Base-by-base conservation (phyloP, 2,888 invertebrate genomes). In the Phrixothrix hirtus region DNA sequence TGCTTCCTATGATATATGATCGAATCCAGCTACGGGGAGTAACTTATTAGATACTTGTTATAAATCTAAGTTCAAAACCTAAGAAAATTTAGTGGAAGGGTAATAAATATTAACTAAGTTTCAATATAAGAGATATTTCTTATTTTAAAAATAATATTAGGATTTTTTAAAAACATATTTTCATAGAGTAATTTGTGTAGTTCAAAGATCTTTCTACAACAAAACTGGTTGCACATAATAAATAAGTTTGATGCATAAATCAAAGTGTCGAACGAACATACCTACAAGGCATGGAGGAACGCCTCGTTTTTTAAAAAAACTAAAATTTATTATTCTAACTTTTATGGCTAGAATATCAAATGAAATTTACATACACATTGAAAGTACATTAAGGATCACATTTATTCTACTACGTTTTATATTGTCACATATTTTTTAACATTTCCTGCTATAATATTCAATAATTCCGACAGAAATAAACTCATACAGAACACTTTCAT, bases 11-110 rank as follows among this genome's bases (percentile, higher is more conserved):
- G 67, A 69, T 67, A 66, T 65, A 69, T 61, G 66, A 52, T 45
- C 59, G 49, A 50, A 59, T 59, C 55, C 54, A 61, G 58, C 61
- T 55, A 59, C 58, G 57, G 63, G 64, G 65, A 66, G 64, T 63
- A 66, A 68, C 65, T 69, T 69, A 69, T 69, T 69, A 68, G 63
- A 68, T 68, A 68, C 68, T 69, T 68, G 69, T 66, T 68, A 66
- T 66, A 69, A 69, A 69, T 67, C 67, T 66, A 21, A 64, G 62
- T 57, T 51, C 51, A 60, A 67, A 64, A 65, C 65, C 65, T 64
- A 68, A 68, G 62, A 63, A 66, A 66, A 66, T 67, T 64, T 65
- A 66, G 63, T 61, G 62, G n/a, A n/a, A n/a, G n/a, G n/a, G n/a
- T n/a, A n/a, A n/a, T n/a, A n/a, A n/a, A n/a, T n/a, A n/a, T n/a